Conservation (phyloP, 2,888 invertebrate species). For the Julus scandinavius region DNA sequence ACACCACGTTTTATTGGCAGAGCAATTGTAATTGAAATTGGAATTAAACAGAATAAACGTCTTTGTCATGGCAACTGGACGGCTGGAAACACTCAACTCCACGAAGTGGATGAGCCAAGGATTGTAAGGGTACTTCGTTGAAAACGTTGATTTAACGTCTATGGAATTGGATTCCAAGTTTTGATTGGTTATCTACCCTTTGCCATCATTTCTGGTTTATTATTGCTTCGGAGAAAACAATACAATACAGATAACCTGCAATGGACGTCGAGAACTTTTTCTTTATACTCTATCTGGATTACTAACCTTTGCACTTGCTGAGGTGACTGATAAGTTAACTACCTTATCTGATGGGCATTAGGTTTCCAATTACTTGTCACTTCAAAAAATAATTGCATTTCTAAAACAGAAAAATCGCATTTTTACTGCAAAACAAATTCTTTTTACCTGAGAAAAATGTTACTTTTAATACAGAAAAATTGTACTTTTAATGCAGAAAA, state of each 20-base stretch:
- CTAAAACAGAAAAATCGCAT: too few species aligned
- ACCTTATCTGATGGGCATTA: neutral
- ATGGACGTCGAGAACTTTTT: neutral
- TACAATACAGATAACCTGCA: neutral
- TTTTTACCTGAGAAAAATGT: too few species aligned
- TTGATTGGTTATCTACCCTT: conserved; percentile 21
- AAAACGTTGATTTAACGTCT: neutral
- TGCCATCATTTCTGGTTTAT: neutral
- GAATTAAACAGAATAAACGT: neutral
- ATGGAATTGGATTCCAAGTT: neutral
- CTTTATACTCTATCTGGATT: neutral
- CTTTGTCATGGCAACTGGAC: conserved; percentile 25
- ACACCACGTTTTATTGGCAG: conserved; percentile 25
- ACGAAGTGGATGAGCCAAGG: neutral
- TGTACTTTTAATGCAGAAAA: too few species aligned
- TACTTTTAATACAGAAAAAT: too few species aligned
- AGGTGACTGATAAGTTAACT: neutral
- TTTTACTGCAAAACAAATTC: too few species aligned
- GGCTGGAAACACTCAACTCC: neutral
- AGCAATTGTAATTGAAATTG: conserved; percentile 36
- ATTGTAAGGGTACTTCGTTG: neutral
- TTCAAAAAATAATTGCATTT: neutral
- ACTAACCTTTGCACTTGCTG: neutral
- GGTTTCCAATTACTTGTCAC: neutral
- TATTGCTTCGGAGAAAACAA: neutral